Conservation (phyloP, 2,113 vertebrate species). For the Daboia siamensis region DNA sequence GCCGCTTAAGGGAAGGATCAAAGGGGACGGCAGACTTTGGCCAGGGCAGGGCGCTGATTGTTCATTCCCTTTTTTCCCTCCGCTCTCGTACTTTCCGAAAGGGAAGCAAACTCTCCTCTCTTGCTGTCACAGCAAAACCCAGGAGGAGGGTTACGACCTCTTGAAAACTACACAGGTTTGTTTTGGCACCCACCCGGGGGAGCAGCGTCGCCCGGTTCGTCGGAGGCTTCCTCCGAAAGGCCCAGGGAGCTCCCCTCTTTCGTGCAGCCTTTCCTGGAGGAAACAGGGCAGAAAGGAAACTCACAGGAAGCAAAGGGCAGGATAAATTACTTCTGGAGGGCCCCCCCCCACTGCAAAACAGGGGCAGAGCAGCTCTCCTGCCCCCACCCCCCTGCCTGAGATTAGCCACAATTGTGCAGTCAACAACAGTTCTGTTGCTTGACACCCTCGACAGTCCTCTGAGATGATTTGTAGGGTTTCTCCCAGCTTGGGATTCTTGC, state of each 20-base stretch:
- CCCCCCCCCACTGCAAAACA: neutral
- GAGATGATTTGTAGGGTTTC: neutral
- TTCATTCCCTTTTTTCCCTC: neutral
- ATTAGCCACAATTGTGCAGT: neutral
- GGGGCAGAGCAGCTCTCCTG: neutral
- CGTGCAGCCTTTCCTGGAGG: rapidly evolving
- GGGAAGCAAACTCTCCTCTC: neutral
- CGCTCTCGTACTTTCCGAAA: neutral
- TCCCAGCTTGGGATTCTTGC: neutral
- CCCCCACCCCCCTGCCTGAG: rapidly evolving
- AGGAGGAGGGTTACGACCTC: neutral
- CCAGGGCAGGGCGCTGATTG: neutral
- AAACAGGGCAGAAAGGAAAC: neutral
- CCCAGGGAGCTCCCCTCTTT: neutral
- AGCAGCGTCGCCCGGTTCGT: rapidly evolving
- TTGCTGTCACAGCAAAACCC: neutral
- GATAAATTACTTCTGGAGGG: neutral
- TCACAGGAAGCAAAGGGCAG: neutral
- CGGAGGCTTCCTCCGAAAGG: too few species aligned
- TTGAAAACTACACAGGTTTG: neutral
- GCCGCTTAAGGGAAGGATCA: neutral
- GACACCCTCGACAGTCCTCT: neutral
- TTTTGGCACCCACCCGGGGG: neutral
- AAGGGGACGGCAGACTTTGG: neutral
- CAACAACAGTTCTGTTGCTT: neutral